phyloP scores from a whole-genome alignment of 2,113 vertebrate species.

The Canis aureus region DNA sequence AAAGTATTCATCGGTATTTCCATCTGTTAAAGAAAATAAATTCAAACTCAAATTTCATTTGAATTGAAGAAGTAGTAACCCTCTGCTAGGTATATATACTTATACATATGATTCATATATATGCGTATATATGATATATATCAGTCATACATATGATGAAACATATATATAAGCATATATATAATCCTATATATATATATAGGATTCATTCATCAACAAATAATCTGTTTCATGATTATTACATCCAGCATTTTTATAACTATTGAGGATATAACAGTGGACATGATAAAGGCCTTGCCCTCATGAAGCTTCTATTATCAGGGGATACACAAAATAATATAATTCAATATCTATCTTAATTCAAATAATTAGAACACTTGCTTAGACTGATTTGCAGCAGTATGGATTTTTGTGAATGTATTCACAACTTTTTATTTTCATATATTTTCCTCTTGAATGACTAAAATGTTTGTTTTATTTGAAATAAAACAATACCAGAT shows the following conservation, averaged over 20 bases:
- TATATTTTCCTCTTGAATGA: neutral
- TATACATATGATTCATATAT: neutral
- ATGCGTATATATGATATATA: neutral
- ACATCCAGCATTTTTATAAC: neutral
- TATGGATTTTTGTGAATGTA: neutral
- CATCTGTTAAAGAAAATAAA: conserved; percentile 85
- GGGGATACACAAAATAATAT: neutral
- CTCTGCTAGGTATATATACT: neutral
- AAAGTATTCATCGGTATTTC: conserved; percentile 90
- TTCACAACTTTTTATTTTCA: neutral
- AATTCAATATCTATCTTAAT: conserved; percentile 8
- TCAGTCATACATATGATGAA: neutral
- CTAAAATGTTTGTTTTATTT: neutral
- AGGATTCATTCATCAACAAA: neutral
- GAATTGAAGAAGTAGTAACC: neutral
- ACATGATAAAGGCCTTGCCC: neutral
- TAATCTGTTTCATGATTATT: neutral
- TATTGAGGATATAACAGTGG: neutral
- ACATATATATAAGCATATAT: neutral
- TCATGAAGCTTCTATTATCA: neutral
- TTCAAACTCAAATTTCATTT: conserved; percentile 45
- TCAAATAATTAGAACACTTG: neutral
- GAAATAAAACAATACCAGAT: neutral
- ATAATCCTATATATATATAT: neutral
- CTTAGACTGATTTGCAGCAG: neutral